Conservation (phyloP, 2,113 vertebrate species). For the Chinchilla lanigera region DNA sequence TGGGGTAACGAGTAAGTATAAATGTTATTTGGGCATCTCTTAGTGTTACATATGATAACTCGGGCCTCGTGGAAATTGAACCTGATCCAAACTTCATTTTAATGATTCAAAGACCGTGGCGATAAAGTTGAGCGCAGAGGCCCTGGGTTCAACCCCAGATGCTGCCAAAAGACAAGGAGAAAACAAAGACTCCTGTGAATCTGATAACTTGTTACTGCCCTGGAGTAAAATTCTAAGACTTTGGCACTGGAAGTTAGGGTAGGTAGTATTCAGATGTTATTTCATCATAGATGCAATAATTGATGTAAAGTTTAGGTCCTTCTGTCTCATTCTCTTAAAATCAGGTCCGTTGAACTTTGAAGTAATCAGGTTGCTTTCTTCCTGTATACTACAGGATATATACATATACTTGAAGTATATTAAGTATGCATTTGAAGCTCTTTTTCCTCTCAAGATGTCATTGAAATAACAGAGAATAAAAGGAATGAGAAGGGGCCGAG, state of each 20-base stretch:
- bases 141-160: neutral
- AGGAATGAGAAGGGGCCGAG: neutral
- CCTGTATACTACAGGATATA: neutral
- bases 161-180: neutral
- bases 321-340: constrained; percentile 34
- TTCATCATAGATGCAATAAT: neutral
- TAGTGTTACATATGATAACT: neutral
- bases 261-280: constrained; percentile 18
- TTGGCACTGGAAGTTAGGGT: neutral
- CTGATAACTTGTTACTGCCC: constrained; percentile 24
- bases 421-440: constrained; percentile 19
- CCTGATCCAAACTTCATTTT: constrained; percentile 29
- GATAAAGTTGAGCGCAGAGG: neutral
- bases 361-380: neutral
- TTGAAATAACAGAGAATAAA: constrained; percentile 41
- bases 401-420: neutral
- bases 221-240: constrained; percentile 22
- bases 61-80: neutral
- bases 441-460: neutral
- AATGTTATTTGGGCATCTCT: constrained; percentile 49
- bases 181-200: constrained; percentile 13
- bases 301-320: neutral
- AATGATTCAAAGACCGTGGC: neutral
- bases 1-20: constrained; percentile 99
- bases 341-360: neutral